These are phyloP conservation scores for Hipposideros armiger DNA, from an alignment of 2,113 vertebrate genomes.

Conservation along the genomic window DNA sequence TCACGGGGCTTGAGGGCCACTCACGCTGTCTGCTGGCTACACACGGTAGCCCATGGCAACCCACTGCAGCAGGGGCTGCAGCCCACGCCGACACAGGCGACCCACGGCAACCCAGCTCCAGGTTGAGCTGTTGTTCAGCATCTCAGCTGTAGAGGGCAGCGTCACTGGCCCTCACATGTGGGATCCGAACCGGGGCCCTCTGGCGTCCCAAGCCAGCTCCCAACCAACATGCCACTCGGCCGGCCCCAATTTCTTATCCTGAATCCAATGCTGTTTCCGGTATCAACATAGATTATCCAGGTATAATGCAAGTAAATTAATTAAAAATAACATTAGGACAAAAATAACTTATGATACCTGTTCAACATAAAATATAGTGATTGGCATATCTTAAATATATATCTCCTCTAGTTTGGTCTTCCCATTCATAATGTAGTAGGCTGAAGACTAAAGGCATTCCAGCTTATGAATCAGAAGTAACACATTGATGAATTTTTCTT, in stretches of 20 bases:
- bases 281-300: neutral
- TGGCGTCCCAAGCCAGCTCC: too few species aligned
- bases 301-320: neutral
- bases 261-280: neutral
- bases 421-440: neutral
- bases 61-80: too few species aligned
- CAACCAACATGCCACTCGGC: too few species aligned
- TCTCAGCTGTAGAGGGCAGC: too few species aligned
- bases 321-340: conserved; percentile 33
- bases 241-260: neutral
- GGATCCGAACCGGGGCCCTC: too few species aligned
- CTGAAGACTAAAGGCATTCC: neutral
- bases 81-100: too few species aligned
- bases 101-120: too few species aligned
- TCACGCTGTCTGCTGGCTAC: too few species aligned
- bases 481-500: neutral
- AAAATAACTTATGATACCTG: neutral
- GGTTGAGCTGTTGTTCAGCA: too few species aligned
- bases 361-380: neutral
- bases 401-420: neutral
- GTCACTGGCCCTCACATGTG: too few species aligned
- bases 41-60: too few species aligned
- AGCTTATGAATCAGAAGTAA: neutral
- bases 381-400: neutral
- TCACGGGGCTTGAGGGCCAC: too few species aligned